phyloP scores from a whole-genome alignment of 2,113 vertebrate genomes.

The Eidolon helvum region DNA sequence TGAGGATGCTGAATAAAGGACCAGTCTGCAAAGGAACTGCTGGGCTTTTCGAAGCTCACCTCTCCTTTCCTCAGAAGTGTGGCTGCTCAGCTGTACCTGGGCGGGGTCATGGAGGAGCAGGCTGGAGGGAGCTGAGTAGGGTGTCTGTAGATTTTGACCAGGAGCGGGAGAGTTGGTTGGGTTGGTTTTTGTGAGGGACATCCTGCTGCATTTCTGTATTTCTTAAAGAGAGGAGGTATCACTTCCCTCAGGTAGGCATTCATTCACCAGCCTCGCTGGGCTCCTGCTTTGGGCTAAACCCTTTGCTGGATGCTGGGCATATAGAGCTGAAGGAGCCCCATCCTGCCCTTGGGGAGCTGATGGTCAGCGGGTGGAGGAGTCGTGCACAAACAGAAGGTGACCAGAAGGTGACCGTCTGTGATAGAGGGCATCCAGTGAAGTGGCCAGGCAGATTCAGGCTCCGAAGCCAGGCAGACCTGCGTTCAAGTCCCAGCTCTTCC shows the following conservation, averaged over 20 bases:
- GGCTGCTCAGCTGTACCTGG: background rate
- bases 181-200: background rate
- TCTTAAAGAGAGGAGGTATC: background rate
- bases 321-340: background rate
- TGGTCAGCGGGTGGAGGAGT: background rate
- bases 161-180: background rate
- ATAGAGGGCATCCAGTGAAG: background rate
- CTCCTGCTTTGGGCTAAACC: background rate
- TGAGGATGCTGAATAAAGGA: background rate
- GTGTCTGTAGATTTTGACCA: background rate
- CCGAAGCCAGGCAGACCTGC: background rate
- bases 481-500: background rate
- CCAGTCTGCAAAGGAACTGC: background rate
- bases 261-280: background rate
- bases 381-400: background rate
- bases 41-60: background rate
- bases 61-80: background rate
- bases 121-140: background rate
- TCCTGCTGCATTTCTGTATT: background rate
- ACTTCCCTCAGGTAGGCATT: background rate
- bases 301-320: background rate
- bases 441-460: background rate
- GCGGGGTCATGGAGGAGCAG: background rate
- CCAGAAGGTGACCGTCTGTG: background rate
- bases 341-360: background rate